Base-by-base conservation (phyloP, 2,797 vertebrate species). In the Lacerta viridis region DNA sequence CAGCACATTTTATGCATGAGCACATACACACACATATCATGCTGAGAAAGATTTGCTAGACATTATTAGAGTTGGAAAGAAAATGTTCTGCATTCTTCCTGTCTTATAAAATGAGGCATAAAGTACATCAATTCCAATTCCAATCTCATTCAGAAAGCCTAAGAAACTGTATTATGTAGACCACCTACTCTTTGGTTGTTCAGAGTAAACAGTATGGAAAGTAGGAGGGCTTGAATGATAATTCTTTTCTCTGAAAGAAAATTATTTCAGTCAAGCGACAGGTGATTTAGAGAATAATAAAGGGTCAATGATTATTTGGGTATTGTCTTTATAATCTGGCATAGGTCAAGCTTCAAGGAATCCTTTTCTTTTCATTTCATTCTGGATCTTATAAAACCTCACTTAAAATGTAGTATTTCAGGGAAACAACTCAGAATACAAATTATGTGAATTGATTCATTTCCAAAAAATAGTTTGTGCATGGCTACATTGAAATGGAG, bases 111-210 rank as follows among this genome's bases (percentile, higher is more conserved):
- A 80, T 84, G n/a, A 33, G 23, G 25, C n/a, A 82, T 55, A 74
- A 74, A 88, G 25, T 9, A 77, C 75, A 33, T 81, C 69, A 43
- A 50, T 72, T 86, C 55, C 39, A 55, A n/a, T 83, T 79, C 50
- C 66, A 61, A 64, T 90, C 85, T 88, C 33, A 77, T 79, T 88
- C 29, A 55, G 46, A 64, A 77, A 83, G 17, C 41, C 27, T 43
- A 41, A 23, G 25, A 66, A 82, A 55, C 11, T 66, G n/a, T 66
- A 18, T 27, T 83, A 29, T 4, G 61, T 29, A 64, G 46, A 61
- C 46, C 23, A 59, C 46, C 7, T 39, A 39, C 79, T 81, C 41
- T 46, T 61, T 1, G 33, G 9, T 74, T 84, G 8, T 33, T 84
- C 36, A 43, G 68, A 72, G 69, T 46, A 36, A 72, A 78, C 18